Percentiles rank a stretch among this genome's conserved stretches.
Conservation (phyloP, 2,888 invertebrate species). For the Boloria euphrosyne region DNA sequence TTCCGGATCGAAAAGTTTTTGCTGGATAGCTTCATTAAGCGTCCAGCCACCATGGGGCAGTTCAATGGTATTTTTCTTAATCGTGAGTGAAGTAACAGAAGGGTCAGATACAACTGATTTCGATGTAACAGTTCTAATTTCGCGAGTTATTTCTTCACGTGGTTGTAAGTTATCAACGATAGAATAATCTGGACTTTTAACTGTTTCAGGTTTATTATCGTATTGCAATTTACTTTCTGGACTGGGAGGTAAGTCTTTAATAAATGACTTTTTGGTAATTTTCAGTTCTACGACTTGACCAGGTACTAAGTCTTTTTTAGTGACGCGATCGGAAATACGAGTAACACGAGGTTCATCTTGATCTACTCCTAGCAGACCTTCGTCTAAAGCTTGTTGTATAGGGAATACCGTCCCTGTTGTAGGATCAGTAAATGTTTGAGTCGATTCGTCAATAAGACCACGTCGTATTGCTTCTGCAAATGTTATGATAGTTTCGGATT, state of each 20-base stretch:
- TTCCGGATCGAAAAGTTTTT: conserved; percentile 90
- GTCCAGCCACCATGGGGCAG: conserved; percentile 93
- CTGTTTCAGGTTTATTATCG: conserved; percentile 80
- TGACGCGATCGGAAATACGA: conserved; percentile 66
- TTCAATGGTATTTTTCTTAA: conserved; percentile 88
- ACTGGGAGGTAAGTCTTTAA: conserved; percentile 72
- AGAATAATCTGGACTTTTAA: conserved; percentile 81
- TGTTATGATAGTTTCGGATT: conserved; percentile 84
- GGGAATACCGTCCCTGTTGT: conserved; percentile 87
- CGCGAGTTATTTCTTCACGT: conserved; percentile 54
- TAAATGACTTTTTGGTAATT: conserved; percentile 78
- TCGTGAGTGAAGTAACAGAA: conserved; percentile 73
- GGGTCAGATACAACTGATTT: conserved; percentile 72
- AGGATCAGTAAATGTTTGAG: conserved; percentile 89
- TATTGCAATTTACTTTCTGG: conserved; percentile 76
- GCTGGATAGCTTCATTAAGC: conserved; percentile 91
- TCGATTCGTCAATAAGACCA: conserved; percentile 90
- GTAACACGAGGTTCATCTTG: conserved; percentile 72
- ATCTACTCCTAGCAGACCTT: conserved; percentile 86
- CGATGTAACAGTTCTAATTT: conserved; percentile 69
- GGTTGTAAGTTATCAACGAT: conserved; percentile 52
- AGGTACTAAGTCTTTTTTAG: conserved; percentile 67
- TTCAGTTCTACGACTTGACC: conserved; percentile 78
- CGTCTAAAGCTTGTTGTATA: conserved; percentile 89
- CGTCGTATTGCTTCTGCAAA: conserved; percentile 89